Conservation (phyloP, 2,888 invertebrate genomes). For the Athripsodes cinereus region DNA sequence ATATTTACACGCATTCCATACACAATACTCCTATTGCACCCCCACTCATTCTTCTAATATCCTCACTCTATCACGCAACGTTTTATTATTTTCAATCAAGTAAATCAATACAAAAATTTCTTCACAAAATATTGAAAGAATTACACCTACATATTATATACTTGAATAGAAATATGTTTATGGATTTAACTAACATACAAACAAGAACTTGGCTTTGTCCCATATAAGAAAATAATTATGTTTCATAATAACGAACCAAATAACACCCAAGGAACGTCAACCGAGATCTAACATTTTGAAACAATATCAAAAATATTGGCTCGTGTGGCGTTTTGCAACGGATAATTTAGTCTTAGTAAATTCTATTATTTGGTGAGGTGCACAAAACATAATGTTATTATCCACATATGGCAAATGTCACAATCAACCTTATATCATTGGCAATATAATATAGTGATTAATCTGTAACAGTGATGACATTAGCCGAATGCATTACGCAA, state of each 20-base stretch:
- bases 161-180: too few species aligned
- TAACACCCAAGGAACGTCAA: not conserved
- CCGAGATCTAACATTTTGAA: not conserved
- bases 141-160: too few species aligned
- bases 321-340: not conserved
- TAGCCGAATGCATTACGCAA: slow-evolving; percentile 7
- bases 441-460: slow-evolving; percentile 15
- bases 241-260: not conserved
- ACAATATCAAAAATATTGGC: not conserved
- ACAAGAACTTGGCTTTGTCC: too few species aligned
- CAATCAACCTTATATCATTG: slow-evolving; percentile 14
- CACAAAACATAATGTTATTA: not conserved
- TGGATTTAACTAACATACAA: too few species aligned
- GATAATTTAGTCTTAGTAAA: too few species aligned
- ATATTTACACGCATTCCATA: too few species aligned
- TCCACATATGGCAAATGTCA: slow-evolving; percentile 8
- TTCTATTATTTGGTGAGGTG: slow-evolving; percentile 6
- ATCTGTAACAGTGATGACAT: slow-evolving; percentile 17
- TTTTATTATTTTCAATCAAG: too few species aligned
- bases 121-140: too few species aligned
- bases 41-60: too few species aligned
- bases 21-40: too few species aligned
- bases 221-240: not conserved
- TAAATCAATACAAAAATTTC: too few species aligned
- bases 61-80: too few species aligned